phyloP scores from a whole-genome alignment of 30 jellyfish, hydroid and myxozoan genomes.

The Chironex yamaguchii region DNA sequence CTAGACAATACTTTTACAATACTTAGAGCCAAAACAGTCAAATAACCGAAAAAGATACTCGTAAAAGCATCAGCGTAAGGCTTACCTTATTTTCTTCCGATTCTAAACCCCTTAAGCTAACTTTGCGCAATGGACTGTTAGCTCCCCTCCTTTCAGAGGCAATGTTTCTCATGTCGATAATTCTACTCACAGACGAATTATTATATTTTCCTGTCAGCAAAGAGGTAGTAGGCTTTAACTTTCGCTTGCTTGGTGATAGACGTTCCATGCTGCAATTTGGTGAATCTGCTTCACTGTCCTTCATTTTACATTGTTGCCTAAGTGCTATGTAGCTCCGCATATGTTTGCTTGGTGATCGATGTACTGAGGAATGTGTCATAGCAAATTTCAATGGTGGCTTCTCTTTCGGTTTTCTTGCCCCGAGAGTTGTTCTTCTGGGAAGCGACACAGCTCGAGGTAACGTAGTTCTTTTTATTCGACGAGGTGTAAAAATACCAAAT shows the following conservation, averaged over 20 bases:
- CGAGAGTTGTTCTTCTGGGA: conserved; percentile 16
- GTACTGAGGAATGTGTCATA: neutral
- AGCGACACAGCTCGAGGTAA: conserved; percentile 16
- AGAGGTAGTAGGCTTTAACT: neutral
- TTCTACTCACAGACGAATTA: neutral
- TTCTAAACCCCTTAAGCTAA: neutral
- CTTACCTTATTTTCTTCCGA: neutral
- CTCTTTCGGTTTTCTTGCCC: neutral
- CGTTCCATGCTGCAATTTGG: neutral
- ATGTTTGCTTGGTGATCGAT: conserved; percentile 83
- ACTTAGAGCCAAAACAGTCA: no score
- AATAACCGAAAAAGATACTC: no score
- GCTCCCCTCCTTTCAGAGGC: neutral
- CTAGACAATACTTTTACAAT: no score
- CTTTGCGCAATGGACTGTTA: no score
- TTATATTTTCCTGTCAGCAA: neutral
- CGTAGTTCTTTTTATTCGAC: neutral
- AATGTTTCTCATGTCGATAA: neutral
- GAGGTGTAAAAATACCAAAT: neutral
- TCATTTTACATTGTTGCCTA: conserved; percentile 69
- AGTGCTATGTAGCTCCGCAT: conserved; percentile 95
- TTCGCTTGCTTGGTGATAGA: neutral
- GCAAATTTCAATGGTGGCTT: neutral
- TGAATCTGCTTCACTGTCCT: neutral
- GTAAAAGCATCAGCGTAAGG: no score